These are phyloP conservation scores for Stigmatopora argus DNA, from an alignment of 2,113 vertebrate genomes.

Conservation along the genomic window DNA sequence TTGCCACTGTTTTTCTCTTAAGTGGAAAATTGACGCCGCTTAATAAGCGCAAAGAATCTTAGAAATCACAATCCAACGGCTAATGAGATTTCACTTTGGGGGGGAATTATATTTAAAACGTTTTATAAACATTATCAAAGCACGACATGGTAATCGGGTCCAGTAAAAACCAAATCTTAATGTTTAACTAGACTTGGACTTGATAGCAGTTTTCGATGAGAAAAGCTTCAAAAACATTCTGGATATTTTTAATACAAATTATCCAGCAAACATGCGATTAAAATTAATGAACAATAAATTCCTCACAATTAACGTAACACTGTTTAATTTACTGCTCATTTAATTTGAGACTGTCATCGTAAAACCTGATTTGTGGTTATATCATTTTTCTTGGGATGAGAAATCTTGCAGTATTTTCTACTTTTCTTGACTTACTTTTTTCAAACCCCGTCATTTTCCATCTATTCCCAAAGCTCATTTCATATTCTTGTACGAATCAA, in stretches of 20 bases:
- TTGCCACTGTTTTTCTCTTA: conserved; percentile 3
- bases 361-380: conserved; percentile 18
- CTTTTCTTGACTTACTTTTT: neutral
- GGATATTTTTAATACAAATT: too few species aligned
- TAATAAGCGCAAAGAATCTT: neutral
- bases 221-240: too few species aligned
- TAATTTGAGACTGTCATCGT: too few species aligned
- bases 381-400: conserved; percentile 26
- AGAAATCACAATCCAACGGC: conserved; percentile 11
- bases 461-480: conserved; percentile 2
- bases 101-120: neutral
- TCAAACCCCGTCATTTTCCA: neutral
- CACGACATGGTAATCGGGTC: neutral
- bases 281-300: too few species aligned
- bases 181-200: neutral
- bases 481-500: neutral
- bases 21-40: conserved; percentile 13
- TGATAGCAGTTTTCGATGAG: too few species aligned
- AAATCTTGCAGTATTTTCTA: conserved; percentile 4
- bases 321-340: too few species aligned
- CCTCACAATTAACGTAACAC: too few species aligned
- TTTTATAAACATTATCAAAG: neutral
- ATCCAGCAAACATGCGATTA: too few species aligned
- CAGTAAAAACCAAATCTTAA: neutral
- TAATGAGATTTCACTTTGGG: neutral